Conservation (phyloP, 2,888 invertebrate genomes). For the Incurvaria masculella region DNA sequence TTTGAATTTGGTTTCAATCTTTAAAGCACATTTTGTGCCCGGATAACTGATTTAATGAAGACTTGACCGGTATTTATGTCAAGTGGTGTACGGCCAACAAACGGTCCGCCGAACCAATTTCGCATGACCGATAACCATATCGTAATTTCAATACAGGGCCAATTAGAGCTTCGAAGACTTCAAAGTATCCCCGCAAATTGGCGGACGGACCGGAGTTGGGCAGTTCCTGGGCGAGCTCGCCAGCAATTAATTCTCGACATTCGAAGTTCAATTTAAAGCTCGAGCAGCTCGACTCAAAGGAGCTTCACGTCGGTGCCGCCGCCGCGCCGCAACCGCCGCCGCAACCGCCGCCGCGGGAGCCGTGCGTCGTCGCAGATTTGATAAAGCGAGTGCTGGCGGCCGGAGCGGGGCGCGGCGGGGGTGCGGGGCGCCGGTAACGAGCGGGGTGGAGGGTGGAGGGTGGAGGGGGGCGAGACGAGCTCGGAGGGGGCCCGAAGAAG, state of each 20-base stretch:
- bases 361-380: constrained; percentile 53
- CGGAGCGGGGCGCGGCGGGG: constrained; percentile 25
- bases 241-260: neutral
- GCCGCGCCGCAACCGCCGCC: constrained; percentile 18
- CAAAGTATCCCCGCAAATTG: neutral
- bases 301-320: neutral
- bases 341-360: constrained; percentile 46
- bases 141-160: too few species aligned
- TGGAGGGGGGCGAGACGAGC: constrained; percentile 25
- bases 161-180: neutral
- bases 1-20: too few species aligned
- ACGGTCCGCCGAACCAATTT: too few species aligned
- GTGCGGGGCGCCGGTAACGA: neutral
- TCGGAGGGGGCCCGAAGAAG: constrained; percentile 44
- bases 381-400: constrained; percentile 43
- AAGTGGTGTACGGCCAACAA: too few species aligned
- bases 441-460: constrained; percentile 9
- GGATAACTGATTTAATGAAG: too few species aligned
- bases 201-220: neutral
- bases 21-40: too few species aligned
- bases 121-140: too few species aligned
- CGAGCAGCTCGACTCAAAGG: neutral
- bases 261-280: neutral
- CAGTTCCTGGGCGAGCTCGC: neutral
- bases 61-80: too few species aligned